Evolutionary conservation across 37 sponge, comb jelly and placozoan species (phyloP).

Genomic region (Halichondria panicea): DNA sequence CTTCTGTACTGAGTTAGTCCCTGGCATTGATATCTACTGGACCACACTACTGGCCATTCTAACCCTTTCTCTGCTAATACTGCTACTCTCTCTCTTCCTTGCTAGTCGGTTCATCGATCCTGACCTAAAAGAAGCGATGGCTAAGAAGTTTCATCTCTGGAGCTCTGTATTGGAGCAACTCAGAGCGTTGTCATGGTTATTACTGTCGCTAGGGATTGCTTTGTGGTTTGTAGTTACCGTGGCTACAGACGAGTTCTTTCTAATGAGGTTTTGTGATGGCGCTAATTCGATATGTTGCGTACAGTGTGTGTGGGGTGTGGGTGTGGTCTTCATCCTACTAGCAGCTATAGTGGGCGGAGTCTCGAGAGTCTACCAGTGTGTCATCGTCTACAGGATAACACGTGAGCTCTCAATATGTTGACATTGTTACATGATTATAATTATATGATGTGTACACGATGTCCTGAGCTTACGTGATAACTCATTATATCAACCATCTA

Average conservation of each 20-base stretch:
- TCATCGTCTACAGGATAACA: slow-evolving; percentile 39
- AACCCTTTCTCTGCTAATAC: slow-evolving; percentile 11
- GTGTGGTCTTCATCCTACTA: slow-evolving; percentile 35
- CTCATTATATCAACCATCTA: too few species aligned
- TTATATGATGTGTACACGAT: too few species aligned
- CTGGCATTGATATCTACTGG: slow-evolving; percentile 74
- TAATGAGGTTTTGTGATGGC: neutral
- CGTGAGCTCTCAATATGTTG: slow-evolving; percentile 22
- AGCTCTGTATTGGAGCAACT: slow-evolving; percentile 14
- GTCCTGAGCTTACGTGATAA: too few species aligned
- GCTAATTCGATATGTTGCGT: slow-evolving; percentile 24
- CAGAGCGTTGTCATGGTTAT: slow-evolving; percentile 29
- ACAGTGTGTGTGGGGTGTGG: slow-evolving; percentile 42
- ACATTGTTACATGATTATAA: neutral
- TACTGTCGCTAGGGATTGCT: slow-evolving; percentile 1
- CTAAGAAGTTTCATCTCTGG: slow-evolving; percentile 18
- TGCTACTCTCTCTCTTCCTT: slow-evolving; percentile 35
- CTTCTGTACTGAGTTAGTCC: slow-evolving; percentile 53
- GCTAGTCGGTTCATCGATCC: slow-evolving; percentile 42
- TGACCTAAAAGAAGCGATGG: slow-evolving; percentile 9
- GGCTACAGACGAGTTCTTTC: slow-evolving; percentile 22
- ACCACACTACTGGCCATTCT: slow-evolving; percentile 25
- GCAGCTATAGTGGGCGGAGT: slow-evolving; percentile 9
- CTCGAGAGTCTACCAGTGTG: slow-evolving; percentile 52
- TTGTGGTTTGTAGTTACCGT: slow-evolving; percentile 32